Base-by-base conservation (phyloP, 2,888 invertebrate species). In the Agrochola circellaris region DNA sequence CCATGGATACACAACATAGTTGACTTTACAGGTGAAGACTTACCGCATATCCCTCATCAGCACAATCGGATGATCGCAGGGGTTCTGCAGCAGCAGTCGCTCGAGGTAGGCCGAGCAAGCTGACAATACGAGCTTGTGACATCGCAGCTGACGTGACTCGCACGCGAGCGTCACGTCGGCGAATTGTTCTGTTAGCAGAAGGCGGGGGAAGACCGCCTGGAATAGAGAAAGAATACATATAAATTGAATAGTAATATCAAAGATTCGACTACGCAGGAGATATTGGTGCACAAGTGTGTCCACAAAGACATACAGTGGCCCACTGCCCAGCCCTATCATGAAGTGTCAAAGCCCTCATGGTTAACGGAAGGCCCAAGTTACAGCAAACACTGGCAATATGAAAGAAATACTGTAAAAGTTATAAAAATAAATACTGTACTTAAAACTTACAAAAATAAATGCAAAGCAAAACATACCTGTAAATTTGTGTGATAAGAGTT, bases 131-230 rank as follows among this genome's bases (percentile, higher is more conserved):
- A 99, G 97, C 90, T 98, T 98, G 97, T 99, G 99, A 92, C 99
- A 99, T 87, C 98, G 98, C 86, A 98, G 96, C 93, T 98, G 98
- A 58, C 98, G 97, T 0, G 98, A 98, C 93, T 99, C 99, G 92
- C 99, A 99, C 6, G 99, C 98, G 72, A 99, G 94, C 0, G 99
- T 99, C 69, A 99, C 99, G 94, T 99, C 99, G 0, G 99, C 98
- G 92, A 99, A 99, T 92, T 98, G 98, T 92, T 98, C 98, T n/a
- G 97, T 97, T 38, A 97, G 97, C 15, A 98, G 97, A 26, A 98
- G 96, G 20, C 98, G 98, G 0, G 98, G 98, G 91, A 98, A 98
- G 82, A 98, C 98, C 87, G 97, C 97, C 96, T 96, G 92, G 5
- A 64, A 34, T 15, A 0, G 34, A 62, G 8, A 42, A 17, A 3